Percentiles rank a stretch among this genome's conserved stretches.
phyloP scores from a whole-genome alignment of 2,888 invertebrate genomes.

The Nymphalis c-album region DNA sequence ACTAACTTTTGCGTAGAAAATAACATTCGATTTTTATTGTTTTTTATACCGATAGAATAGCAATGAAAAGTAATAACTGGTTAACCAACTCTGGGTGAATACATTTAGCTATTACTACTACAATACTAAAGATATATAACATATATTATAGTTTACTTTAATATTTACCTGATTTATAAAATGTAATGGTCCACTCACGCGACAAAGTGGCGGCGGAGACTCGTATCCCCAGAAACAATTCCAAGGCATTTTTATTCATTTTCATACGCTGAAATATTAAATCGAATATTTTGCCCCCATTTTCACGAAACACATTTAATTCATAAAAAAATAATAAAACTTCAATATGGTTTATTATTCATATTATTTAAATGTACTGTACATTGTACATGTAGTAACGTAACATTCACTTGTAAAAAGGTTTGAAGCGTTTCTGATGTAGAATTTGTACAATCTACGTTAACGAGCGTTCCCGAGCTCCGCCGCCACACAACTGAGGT shows the following conservation, averaged over 20 bases:
- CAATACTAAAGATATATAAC: neutral
- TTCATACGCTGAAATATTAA: conserved; percentile 26
- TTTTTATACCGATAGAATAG: neutral
- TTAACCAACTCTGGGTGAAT: neutral
- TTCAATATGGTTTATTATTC: neutral
- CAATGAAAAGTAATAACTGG: neutral
- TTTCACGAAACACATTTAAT: conserved; percentile 8
- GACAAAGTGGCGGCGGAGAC: conserved; percentile 68
- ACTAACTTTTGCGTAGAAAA: too few relatives aligned
- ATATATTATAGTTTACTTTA: neutral
- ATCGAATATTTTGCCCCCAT: conserved; percentile 19
- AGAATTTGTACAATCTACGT: conserved; percentile 11
- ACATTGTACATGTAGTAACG: too few relatives aligned
- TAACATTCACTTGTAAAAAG: conserved; percentile 4
- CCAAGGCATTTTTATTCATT: conserved; percentile 73
- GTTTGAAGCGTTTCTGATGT: conserved; percentile 7
- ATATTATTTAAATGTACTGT: neutral
- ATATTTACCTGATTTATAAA: conserved; percentile 63
- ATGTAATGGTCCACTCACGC: conserved; percentile 71
- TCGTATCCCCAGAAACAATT: conserved; percentile 77
- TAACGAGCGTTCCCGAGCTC: conserved; percentile 52
- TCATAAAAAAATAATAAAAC: neutral
- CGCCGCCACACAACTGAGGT: conserved; percentile 58
- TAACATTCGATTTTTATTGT: neutral
- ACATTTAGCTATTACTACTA: neutral